Evolutionary conservation across 2,113 vertebrate species (phyloP).

Genomic region (Plotosus lineatus): DNA sequence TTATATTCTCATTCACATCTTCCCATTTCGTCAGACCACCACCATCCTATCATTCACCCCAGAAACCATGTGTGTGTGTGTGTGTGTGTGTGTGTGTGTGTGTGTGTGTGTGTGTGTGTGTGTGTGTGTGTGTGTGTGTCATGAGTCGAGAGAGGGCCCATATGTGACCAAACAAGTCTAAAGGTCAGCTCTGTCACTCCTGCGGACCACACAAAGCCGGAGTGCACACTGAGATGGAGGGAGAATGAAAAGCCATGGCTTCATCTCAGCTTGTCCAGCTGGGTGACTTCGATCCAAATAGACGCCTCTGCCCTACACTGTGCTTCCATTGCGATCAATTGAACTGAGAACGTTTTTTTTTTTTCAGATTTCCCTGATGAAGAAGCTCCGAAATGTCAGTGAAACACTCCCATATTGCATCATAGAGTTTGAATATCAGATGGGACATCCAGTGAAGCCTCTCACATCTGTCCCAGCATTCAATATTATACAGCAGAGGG

Average conservation of each 20-base stretch:
- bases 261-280: constrained; percentile 33
- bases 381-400: constrained; percentile 12
- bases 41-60: neutral
- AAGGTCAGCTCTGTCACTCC: constrained; percentile 44
- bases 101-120: no score
- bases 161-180: constrained; percentile 37
- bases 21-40: neutral
- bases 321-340: constrained; percentile 20
- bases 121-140: no score
- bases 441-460: neutral
- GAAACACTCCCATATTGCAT: neutral
- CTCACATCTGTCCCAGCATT: neutral
- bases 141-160: constrained; percentile 13
- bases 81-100: no score
- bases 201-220: constrained; percentile 36
- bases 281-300: constrained; percentile 46
- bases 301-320: constrained; percentile 5
- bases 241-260: constrained; percentile 44
- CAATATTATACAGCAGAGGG: neutral
- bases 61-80: neutral
- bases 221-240: neutral
- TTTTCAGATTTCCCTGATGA: constrained; percentile 8
- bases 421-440: neutral
- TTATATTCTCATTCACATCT: no score
- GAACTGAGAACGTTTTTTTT: constrained; percentile 5